Conservation (phyloP, 2,888 invertebrate species). For the Eilema depressum region DNA sequence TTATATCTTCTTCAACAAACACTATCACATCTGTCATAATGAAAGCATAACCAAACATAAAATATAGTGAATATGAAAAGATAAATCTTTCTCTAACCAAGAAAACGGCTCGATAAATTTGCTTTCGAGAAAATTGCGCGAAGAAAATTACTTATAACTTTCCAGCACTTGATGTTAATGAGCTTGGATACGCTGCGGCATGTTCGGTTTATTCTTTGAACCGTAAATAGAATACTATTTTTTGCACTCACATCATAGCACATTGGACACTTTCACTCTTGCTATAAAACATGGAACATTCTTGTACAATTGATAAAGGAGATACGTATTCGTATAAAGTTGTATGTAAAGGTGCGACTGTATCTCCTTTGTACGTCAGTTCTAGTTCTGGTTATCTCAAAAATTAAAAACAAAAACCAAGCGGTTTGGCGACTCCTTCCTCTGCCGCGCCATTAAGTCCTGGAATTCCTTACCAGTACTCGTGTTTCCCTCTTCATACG, state of each 20-base stretch:
- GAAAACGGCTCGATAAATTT: conserved; percentile 27
- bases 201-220: conserved; percentile 20
- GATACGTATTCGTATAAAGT: too few relatives aligned
- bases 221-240: conserved; percentile 15
- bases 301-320: too few relatives aligned
- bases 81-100: conserved; percentile 26
- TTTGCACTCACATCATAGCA: not conserved
- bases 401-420: too few relatives aligned
- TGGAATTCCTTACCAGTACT: too few relatives aligned
- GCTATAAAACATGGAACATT: not conserved
- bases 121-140: conserved; percentile 55
- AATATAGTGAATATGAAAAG: conserved; percentile 8
- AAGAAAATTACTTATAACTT: conserved; percentile 60
- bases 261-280: not conserved
- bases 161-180: conserved; percentile 60
- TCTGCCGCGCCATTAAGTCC: too few relatives aligned
- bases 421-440: too few relatives aligned
- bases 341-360: too few relatives aligned
- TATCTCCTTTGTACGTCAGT: too few relatives aligned
- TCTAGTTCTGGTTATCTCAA: not conserved
- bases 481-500: too few relatives aligned
- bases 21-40: not conserved
- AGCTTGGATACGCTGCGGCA: conserved; percentile 38
- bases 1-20: not conserved
- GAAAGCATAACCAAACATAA: conserved; percentile 1